phyloP scores from a whole-genome alignment of 2,113 vertebrate species.

The Platysteira castanea region DNA sequence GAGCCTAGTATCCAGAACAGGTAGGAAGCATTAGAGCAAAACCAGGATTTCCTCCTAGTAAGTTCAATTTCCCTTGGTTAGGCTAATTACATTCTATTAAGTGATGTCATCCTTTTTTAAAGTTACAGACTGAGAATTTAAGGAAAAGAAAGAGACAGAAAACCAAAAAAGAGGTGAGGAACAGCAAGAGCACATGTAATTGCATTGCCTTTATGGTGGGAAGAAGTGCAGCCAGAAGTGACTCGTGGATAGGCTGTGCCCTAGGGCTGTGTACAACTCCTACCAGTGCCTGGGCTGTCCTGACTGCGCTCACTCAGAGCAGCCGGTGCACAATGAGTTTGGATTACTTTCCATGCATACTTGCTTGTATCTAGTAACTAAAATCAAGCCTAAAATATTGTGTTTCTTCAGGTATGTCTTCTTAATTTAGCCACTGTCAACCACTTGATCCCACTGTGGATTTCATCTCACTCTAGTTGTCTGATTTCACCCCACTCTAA shows the following conservation, averaged over 20 bases:
- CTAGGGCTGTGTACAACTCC: neutral
- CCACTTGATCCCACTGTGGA: neutral
- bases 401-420: neutral
- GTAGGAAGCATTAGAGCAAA: constrained; percentile 34
- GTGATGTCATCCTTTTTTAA: neutral
- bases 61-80: neutral
- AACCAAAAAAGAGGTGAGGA: neutral
- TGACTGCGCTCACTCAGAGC: neutral
- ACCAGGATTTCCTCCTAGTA: constrained; percentile 41
- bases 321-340: neutral
- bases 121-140: neutral
- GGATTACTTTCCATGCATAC: neutral
- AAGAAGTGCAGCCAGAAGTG: neutral
- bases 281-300: neutral
- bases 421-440: neutral
- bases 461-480: neutral
- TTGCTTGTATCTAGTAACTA: neutral
- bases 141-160: neutral
- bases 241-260: neutral
- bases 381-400: neutral
- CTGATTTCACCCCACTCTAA: neutral
- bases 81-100: neutral
- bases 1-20: neutral
- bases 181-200: neutral
- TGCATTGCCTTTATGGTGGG: neutral